Conservation (phyloP, 2,797 vertebrate genomes). For the Epinephelus awoara region DNA sequence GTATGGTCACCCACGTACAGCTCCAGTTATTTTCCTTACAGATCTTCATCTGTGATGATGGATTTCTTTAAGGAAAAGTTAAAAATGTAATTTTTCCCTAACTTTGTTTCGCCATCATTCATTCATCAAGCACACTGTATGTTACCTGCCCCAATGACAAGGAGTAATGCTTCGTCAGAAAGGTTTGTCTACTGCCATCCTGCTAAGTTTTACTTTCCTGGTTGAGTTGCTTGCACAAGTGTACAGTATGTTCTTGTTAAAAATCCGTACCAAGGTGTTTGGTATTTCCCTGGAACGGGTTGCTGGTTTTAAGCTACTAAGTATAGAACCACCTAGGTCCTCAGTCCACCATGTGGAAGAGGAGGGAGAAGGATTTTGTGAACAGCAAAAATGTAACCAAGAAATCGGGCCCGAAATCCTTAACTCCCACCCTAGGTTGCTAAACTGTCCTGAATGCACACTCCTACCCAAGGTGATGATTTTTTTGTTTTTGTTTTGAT, state of each 20-base stretch:
- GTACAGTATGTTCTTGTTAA: constrained; percentile 83
- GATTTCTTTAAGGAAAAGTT: constrained; percentile 75
- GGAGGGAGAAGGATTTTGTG: constrained; percentile 93
- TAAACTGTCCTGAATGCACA: constrained; percentile 88
- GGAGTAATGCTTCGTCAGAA: constrained; percentile 63
- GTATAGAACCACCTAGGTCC: constrained; percentile 92
- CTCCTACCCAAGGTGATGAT: constrained; percentile 90
- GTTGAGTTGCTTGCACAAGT: constrained; percentile 77
- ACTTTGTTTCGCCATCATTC: constrained; percentile 25
- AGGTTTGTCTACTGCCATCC: constrained; percentile 48
- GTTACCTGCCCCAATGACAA: constrained; percentile 51
- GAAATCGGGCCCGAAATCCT: constrained; percentile 90
- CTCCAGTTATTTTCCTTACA: constrained; percentile 72
- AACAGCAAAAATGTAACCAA: constrained; percentile 87
- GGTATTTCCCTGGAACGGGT: constrained; percentile 80
- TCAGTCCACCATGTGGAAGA: constrained; percentile 93
- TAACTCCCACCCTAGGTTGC: constrained; percentile 90
- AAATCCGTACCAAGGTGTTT: constrained; percentile 81
- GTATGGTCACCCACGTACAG: constrained; percentile 44
- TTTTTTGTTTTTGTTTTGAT: constrained; percentile 64
- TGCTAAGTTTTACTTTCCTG: constrained; percentile 64
- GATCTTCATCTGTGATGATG: constrained; percentile 74
- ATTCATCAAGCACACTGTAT: constrained; percentile 45
- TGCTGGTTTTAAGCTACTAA: constrained; percentile 88
- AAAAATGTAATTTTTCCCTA: neutral